Base-by-base conservation (phyloP, 2,113 vertebrate genomes). In the Syrrhaptes paradoxus region DNA sequence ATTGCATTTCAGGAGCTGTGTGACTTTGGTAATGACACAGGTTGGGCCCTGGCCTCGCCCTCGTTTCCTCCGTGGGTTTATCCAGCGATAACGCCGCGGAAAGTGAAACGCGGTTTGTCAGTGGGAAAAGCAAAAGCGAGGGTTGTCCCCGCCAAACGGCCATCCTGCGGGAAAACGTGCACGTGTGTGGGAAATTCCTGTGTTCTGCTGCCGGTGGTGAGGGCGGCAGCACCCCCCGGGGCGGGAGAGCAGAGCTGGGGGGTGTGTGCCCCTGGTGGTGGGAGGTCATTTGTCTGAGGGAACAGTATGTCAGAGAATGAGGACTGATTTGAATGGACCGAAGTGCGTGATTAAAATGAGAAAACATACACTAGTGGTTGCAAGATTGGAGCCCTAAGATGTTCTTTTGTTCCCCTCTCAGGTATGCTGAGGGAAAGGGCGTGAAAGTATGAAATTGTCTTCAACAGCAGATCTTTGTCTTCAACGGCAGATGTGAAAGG, bases 131-230 rank as follows among this genome's bases (percentile, higher is more conserved):
- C 28, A 17, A 49, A 66, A 76, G 34, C 1, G 4, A 14, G 58
- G 31, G 4, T 4, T 26, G 45, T 19, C 14, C 19, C 14, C 3
- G 2, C 31, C 11, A 5, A 17, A 8, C 5, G 20, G 21, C 29
- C 15, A 15, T 43, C 13, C 24, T 7, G 34, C 31, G 32, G 51
- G 11, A 16, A 18, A 38, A 7, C 3, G 2, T 13, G 10, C 6
- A 4, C 0, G 4, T 6, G 52, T 0, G 0, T 3, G 16, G 5
- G 11, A 4, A n/a, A 5, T 26, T 2, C 2, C 0, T 1, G 9
- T 13, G 24, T 28, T 11, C 2, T 2, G 17, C 28, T 5, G 41
- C 13, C 8, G 48, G 13, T 52, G 25, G 25, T 25, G 26, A 41
- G 38, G 10, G 38, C 38, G 12, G 38, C 38, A 41, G 41, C 41